A percentile compares a stretch with the other conserved stretches of the same genome.
phyloP scores from a whole-genome alignment of 2,797 vertebrate species.

The Aselliscus stoliczkanus region DNA sequence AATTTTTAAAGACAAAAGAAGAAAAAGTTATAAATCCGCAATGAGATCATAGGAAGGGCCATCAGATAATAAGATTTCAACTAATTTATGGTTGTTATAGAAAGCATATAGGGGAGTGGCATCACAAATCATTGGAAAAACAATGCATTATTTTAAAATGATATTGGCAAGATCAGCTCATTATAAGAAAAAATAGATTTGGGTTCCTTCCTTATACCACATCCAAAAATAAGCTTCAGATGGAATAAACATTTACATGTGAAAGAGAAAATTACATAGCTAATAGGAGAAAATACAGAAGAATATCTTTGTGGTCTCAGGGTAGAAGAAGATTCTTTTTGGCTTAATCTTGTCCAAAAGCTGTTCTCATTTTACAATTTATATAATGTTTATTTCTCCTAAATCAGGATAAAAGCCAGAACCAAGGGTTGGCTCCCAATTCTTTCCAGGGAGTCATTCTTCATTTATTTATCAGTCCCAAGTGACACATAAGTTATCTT shows the following conservation, averaged over 20 bases:
- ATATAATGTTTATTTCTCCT: slow-evolving; percentile 10
- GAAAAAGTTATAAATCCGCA: not conserved
- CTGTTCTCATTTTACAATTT: slow-evolving; percentile 30
- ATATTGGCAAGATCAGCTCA: not conserved
- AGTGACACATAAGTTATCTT: not conserved
- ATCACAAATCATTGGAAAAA: not conserved
- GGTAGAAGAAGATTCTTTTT: not conserved
- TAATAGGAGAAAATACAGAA: not conserved
- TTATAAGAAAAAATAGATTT: not conserved
- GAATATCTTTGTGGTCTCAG: not conserved
- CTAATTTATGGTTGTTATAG: not conserved
- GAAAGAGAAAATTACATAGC: not conserved
- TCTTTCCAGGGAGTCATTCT: not conserved
- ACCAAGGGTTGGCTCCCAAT: not conserved
- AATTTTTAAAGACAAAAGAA: not conserved
- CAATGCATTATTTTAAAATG: not conserved
- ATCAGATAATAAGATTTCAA: not conserved
- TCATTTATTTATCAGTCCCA: slow-evolving; percentile 1
- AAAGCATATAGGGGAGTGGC: not conserved
- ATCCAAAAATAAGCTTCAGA: not conserved
- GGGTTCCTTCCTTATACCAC: not conserved
- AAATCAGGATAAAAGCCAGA: slow-evolving; percentile 33
- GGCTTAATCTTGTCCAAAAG: not conserved
- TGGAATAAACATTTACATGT: not conserved
- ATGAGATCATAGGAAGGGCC: not conserved